A percentile compares a stretch with the other conserved stretches of the same genome.
Evolutionary conservation across 2,888 invertebrate species (phyloP).

Genomic region (Limenitis camilla): DNA sequence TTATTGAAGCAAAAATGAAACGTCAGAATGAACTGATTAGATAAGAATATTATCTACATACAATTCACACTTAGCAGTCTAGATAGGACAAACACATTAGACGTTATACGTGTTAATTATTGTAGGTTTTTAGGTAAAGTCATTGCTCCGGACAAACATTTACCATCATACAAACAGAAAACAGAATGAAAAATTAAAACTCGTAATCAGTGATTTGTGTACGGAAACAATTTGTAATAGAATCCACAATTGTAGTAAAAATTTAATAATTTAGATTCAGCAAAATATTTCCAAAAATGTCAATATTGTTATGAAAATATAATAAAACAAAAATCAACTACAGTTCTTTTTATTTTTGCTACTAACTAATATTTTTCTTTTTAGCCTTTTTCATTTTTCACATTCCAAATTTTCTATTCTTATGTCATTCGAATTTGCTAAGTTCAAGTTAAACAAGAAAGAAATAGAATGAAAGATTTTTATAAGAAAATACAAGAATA

Average conservation of each 20-base stretch:
- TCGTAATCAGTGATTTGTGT: constrained; percentile 22
- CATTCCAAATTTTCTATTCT: background rate
- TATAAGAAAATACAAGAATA: no score
- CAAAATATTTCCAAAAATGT: background rate
- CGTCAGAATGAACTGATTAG: background rate
- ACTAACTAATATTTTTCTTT: constrained; percentile 15
- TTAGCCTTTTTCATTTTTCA: constrained; percentile 10
- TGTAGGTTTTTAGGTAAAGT: background rate
- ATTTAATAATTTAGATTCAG: background rate
- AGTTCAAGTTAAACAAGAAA: background rate
- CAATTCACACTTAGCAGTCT: background rate
- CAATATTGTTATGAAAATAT: constrained; percentile 2
- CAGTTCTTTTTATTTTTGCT: constrained; percentile 18
- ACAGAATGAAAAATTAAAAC: constrained; percentile 8
- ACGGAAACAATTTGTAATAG: constrained; percentile 5
- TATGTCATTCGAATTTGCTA: background rate
- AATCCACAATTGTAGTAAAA: background rate
- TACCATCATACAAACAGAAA: background rate
- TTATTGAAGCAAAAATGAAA: background rate
- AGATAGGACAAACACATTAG: background rate
- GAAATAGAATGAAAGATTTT: no score
- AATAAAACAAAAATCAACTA: constrained; percentile 7
- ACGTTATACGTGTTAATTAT: no score
- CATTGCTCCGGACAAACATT: constrained; percentile 14
- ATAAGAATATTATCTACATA: background rate